These are phyloP conservation scores for Anguilla marmorata DNA, from an alignment of 2,797 vertebrate species.

Conservation along the genomic window DNA sequence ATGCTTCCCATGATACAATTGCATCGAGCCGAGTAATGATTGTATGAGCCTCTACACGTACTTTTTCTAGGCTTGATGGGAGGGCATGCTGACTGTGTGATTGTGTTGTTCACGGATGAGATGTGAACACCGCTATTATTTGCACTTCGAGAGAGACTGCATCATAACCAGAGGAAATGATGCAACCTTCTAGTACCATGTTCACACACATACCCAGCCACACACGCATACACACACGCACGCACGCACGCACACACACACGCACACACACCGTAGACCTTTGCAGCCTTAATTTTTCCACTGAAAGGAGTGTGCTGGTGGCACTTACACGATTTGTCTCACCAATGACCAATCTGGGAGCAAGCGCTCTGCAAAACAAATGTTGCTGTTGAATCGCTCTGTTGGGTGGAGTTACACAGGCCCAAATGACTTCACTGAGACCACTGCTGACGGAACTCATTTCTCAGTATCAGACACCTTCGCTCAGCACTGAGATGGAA, in stretches of 20 bases:
- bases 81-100: not conserved
- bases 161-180: not conserved
- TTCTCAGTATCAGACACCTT: not conserved
- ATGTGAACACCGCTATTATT: not conserved
- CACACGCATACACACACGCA: not conserved
- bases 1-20: not conserved
- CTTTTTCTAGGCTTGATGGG: not conserved
- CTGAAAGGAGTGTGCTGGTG: not conserved
- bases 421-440: conserved; percentile 2
- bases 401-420: conserved; percentile 7
- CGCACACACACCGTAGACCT: not conserved
- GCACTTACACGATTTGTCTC: conserved; percentile 15
- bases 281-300: not conserved
- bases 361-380: conserved; percentile 23
- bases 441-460: not conserved
- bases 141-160: not conserved
- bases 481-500: not conserved
- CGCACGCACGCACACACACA: too few species aligned
- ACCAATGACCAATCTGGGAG: conserved; percentile 22
- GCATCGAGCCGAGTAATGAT: not conserved
- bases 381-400: conserved; percentile 21
- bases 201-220: not conserved
- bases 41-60: not conserved
- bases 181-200: not conserved
- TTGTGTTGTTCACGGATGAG: not conserved